Evolutionary conservation across 1,140 invertebrate genomes (phyloP), one percentile per base, ranked within the genome.

Genomic region (Dendrolimus punctatus): DNA sequence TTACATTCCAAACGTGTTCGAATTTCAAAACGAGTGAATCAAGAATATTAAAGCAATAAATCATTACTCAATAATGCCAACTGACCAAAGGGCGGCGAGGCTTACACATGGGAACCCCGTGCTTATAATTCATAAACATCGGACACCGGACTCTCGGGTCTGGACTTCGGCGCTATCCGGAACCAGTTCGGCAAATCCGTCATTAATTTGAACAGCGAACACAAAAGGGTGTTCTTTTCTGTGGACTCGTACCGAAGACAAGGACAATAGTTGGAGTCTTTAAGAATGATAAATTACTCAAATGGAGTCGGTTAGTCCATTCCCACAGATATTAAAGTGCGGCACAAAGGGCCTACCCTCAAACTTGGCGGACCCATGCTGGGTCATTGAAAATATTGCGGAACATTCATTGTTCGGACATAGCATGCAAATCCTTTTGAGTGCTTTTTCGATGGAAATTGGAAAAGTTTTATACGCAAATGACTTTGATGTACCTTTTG

Each of bases 211-310:
- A 64, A 61, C 62, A 61, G 48, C 49, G 66, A 61, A 68, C 68
- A 66, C 55, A 67, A 53, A 51, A 45, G 41, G 55, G 51, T 54
- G 53, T 64, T 59, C 62, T 60, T 49, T 64, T 58, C 59, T 69
- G 58, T 54, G 62, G 46, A 49, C 56, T 55, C 53, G 50, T 53
- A 65, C 59, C 62, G 62, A 64, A 61, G 59, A 70, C 58, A 58
- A 57, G 65, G 47, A 70, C 66, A 73, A 69, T 63, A 66, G 67
- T 52, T 51, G 55, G 62, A 66, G 58, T 62, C 55, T 78, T 85
- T 82, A 84, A 83, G 80, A 83, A 83, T 85, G 82, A 85, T 85
- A 83, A 85, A 85, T 85, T 80, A 72, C 77, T 70, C 57, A 82
- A 79, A 81, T 80, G 76, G 74, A 81, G 68, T 76, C 76, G 82